A percentile compares a stretch with the other conserved stretches of the same genome.
phyloP scores from a whole-genome alignment of 1,140 invertebrate genomes.

The Oedothorax gibbosus region DNA sequence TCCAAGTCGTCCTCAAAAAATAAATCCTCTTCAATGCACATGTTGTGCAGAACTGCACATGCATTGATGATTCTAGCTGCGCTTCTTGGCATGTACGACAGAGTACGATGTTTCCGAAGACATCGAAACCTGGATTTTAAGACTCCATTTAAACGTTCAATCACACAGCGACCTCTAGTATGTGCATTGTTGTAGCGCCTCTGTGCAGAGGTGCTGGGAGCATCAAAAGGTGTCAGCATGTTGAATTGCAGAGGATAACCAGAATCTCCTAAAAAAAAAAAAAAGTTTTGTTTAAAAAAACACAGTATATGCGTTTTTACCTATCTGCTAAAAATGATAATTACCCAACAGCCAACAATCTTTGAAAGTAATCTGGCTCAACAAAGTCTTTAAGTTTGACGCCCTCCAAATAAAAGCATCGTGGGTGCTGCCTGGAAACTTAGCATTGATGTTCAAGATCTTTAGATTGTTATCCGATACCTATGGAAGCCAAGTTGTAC shows the following conservation, averaged over 20 bases:
- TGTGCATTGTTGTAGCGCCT: not conserved
- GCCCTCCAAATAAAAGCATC: not conserved
- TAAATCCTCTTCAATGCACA: not conserved
- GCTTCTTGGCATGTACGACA: not conserved
- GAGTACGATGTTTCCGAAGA: not conserved
- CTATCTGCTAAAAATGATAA: not conserved
- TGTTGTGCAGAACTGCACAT: slow-evolving; percentile 10
- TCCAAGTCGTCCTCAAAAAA: not conserved
- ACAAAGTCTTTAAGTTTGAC: not conserved
- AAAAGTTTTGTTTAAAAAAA: not conserved
- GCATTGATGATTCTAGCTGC: slow-evolving; percentile 4
- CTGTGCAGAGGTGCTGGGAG: not conserved
- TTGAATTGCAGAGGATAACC: not conserved
- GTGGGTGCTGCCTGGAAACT: not conserved
- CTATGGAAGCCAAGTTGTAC: not conserved
- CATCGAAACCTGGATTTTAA: not conserved
- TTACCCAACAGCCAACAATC: not conserved
- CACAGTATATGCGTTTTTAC: not conserved
- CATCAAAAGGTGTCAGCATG: not conserved
- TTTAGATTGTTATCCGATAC: not conserved
- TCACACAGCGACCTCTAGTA: not conserved
- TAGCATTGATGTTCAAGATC: not conserved
- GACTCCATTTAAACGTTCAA: not conserved
- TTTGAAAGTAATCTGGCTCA: not conserved
- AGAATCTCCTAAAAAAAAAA: slow-evolving; percentile 9